Percentiles rank a stretch among this genome's conserved stretches.
These are phyloP conservation scores for Dascyllus trimaculatus DNA, from an alignment of 2,113 vertebrate genomes.

Conservation along the genomic window DNA sequence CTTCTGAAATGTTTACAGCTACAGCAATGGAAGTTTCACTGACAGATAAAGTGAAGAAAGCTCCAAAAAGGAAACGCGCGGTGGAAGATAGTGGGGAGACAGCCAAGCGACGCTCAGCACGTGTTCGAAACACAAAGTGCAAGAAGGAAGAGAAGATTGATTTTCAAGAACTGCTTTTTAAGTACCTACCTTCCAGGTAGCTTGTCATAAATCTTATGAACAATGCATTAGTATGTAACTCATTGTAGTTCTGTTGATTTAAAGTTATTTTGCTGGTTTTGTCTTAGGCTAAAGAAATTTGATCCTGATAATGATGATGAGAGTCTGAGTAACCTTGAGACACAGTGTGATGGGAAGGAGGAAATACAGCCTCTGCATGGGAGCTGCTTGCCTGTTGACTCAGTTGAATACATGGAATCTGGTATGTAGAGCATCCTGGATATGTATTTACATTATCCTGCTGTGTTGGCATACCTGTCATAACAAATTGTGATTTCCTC, in stretches of 20 bases:
- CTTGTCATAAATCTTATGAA: background rate
- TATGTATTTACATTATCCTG: background rate
- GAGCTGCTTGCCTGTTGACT: constrained; percentile 84
- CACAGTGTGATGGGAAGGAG: constrained; percentile 88
- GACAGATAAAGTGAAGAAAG: constrained; percentile 92
- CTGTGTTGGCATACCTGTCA: background rate
- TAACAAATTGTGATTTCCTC: background rate
- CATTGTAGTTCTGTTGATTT: background rate
- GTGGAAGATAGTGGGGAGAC: constrained; percentile 94
- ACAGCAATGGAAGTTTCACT: constrained; percentile 85
- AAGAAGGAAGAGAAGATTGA: constrained; percentile 99
- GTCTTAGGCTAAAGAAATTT: constrained; percentile 90
- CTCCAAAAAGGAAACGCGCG: constrained; percentile 91
- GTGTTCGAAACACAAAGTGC: constrained; percentile 96
- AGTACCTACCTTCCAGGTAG: constrained; percentile 96
- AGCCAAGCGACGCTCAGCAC: constrained; percentile 95
- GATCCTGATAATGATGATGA: constrained; percentile 95
- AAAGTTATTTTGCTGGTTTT: constrained; percentile 2
- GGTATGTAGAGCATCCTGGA: constrained; percentile 79
- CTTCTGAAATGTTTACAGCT: constrained; percentile 49
- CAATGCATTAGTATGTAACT: background rate
- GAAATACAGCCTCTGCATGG: constrained; percentile 86
- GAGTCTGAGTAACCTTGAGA: constrained; percentile 90
- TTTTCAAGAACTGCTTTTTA: constrained; percentile 95
- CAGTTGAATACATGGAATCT: constrained; percentile 90